Base-by-base conservation (phyloP, 1,140 invertebrate species). In the Stenopsyche tienmushanensis region DNA sequence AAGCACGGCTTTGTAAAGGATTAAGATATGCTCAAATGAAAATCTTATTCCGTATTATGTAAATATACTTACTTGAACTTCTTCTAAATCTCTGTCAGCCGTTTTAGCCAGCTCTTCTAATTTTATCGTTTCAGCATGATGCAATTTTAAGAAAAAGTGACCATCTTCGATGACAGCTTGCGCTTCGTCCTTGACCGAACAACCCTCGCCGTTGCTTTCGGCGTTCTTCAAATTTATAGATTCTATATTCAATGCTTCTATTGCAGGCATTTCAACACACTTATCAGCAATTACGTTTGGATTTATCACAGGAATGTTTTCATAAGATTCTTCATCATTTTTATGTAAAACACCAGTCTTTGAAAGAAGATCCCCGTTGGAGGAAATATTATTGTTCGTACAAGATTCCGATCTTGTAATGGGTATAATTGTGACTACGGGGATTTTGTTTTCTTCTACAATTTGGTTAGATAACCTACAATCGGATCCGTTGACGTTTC, bases 101-200 rank as follows among this genome's bases (percentile, higher is more conserved):
- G 81, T 78, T 57, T 83, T 83, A 23, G 91, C 89, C 68, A 91
- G 73, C 58, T 75, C 76, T 49, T 91, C 77, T 64, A 94, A 78
- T 70, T 86, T 82, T 60, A 83, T 80, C 21, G 89, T 87, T 79
- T 93, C 90, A 57, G 79, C 83, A 71, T 89, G 88, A 67, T 92
- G 80, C 67, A 92, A 76, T 79, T 86, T 79, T 50, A 88, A 75
- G 77, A 92, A 94, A 76, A 90, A 90, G 76, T 91, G 84, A 23
- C 87, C 92, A 78, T 92, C 86, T 66, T 84, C 41, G 3, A 44
- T n/a, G n/a, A 34, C 29, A n/a, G n/a, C n/a, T n/a, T n/a, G n/a
- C n/a, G n/a, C n/a, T n/a, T n/a, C n/a, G n/a, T n/a, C n/a, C n/a
- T n/a, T n/a, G n/a, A n/a, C n/a, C n/a, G n/a, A n/a, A n/a, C n/a